Conservation (phyloP, 2,113 vertebrate genomes). For the Limnothrissa miodon region DNA sequence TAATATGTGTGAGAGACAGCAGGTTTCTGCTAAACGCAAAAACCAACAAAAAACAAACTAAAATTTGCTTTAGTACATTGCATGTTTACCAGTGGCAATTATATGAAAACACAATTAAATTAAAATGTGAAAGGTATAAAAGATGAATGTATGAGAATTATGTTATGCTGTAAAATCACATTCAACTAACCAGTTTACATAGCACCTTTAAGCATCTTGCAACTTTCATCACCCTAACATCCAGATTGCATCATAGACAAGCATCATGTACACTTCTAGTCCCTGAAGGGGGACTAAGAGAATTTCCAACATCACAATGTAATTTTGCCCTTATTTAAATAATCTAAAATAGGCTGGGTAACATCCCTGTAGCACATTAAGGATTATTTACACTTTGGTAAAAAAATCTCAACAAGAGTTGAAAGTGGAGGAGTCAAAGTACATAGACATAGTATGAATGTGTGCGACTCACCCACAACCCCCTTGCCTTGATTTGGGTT, state of each 20-base stretch:
- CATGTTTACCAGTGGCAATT: no score
- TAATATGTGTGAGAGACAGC: no score
- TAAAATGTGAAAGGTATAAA: no score
- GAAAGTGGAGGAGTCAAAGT: constrained; percentile 1
- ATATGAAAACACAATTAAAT: no score
- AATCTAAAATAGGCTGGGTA: not conserved
- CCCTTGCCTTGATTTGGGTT: constrained; percentile 36
- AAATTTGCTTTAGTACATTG: no score
- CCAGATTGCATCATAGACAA: not conserved
- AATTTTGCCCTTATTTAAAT: not conserved
- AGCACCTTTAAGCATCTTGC: no score
- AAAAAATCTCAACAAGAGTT: not conserved
- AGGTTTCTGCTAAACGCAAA: no score
- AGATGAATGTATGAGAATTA: no score
- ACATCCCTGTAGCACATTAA: not conserved
- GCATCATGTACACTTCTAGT: not conserved
- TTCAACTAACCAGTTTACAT: no score
- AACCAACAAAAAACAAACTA: no score
- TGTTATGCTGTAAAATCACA: no score
- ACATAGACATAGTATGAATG: not conserved
- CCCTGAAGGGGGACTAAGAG: not conserved
- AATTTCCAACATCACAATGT: not conserved
- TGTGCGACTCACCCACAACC: constrained; percentile 20
- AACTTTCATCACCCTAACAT: no score
- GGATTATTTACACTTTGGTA: not conserved